Base-by-base conservation (phyloP, 2,888 invertebrate species). In the Barypeithes pellucidus region DNA sequence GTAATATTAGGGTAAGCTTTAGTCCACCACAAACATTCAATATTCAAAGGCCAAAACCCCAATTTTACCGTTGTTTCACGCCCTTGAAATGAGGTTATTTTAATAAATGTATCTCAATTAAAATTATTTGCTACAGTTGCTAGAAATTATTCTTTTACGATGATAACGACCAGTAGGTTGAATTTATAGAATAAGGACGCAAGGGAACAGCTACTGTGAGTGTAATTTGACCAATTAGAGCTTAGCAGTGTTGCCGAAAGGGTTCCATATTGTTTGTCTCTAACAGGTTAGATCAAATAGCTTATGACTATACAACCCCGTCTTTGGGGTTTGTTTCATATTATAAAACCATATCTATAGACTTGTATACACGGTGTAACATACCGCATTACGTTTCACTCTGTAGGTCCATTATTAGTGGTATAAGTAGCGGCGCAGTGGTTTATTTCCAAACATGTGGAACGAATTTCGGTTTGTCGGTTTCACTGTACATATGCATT, bases 401-500 rank as follows among this genome's bases (percentile, higher is more conserved):
- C 9, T 22, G 16, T 18, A 16, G 14, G 14, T 14, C 18, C 43
- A 39, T 43, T 41, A 57, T 59, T 67, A 20, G 52, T n/a, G 20
- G 24, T 29, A 52, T 36, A 33, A n/a, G 43, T 41, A 22, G 20
- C 41, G 9, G 22, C 22, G 22, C 22, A 14, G 50, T 54, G 22
- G 67, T 43, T 57, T 22, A 29, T 24, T 54, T 47, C 41, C 20
- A 67, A 50, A 67, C 41, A 57, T 24, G 57, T 57, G 29, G 57
- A 20, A 20, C 43, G 33, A 61, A 36, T 63, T 70, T 45, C 43
- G 70, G 70, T 63, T 70, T 70, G 63, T 65, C 57, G 33, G 45
- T 22, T 36, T 52, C 63, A 24, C 39, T 59, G 47, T 71, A 66
- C 45, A 62, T 45, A 45, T 62, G 24, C 63, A 72, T 67, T 72